These are phyloP conservation scores for Salarias fasciatus DNA, from an alignment of 2,797 vertebrate genomes.

Conservation along the genomic window DNA sequence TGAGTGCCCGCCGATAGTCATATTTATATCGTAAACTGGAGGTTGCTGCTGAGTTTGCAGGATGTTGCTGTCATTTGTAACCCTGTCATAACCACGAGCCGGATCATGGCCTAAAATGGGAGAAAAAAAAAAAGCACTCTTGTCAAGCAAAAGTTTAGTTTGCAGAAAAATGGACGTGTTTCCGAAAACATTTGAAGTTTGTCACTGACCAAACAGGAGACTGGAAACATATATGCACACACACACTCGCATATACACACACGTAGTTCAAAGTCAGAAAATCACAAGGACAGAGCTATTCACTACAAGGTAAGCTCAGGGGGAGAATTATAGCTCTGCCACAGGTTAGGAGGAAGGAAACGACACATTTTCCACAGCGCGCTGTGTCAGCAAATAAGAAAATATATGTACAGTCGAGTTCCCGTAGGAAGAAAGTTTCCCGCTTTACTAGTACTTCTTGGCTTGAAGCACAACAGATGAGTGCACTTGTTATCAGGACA, in stretches of 20 bases:
- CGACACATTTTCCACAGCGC: constrained; percentile 39
- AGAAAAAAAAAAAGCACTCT: constrained; percentile 22
- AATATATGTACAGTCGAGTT: constrained; percentile 50
- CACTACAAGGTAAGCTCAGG: background rate
- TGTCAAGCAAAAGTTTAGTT: constrained; percentile 6
- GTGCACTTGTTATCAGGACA: constrained; percentile 75
- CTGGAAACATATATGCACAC: no score
- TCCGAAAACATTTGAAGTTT: no score
- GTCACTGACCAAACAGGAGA: no score
- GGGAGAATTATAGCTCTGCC: constrained; percentile 31
- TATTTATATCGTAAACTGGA: constrained; percentile 53
- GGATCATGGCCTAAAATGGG: constrained; percentile 5
- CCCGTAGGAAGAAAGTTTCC: constrained; percentile 49
- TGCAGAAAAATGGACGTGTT: no score
- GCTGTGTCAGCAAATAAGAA: constrained; percentile 54
- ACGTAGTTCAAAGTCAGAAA: constrained; percentile 39
- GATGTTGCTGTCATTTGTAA: constrained; percentile 43
- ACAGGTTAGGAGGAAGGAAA: constrained; percentile 46
- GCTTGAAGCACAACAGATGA: constrained; percentile 65
- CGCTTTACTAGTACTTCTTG: constrained; percentile 35
- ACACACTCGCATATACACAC: background rate
- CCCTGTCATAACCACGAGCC: constrained; percentile 17
- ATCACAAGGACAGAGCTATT: constrained; percentile 32
- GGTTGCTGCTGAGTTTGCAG: constrained; percentile 55
- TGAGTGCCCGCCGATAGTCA: constrained; percentile 52